Percentiles rank a stretch among this genome's conserved stretches.
phyloP scores from a whole-genome alignment of 2,113 vertebrate species.

The Pedetes capensis region DNA sequence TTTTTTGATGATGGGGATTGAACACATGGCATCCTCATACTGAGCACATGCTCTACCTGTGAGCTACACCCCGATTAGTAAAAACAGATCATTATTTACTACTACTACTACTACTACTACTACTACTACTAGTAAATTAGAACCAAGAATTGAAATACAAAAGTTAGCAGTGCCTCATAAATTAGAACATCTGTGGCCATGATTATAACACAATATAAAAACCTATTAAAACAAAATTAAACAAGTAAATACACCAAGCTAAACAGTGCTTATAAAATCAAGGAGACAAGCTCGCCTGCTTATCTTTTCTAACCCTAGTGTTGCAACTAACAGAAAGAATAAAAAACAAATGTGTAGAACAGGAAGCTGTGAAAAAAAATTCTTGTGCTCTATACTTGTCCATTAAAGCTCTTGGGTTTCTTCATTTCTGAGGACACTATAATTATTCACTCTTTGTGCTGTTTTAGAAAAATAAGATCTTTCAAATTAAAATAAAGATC shows the following conservation, averaged over 20 bases:
- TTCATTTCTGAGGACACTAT: not conserved
- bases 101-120: no score
- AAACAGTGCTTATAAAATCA: not conserved
- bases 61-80: no score
- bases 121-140: no score
- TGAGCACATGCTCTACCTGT: not conserved
- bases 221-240: not conserved
- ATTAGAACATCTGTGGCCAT: not conserved
- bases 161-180: not conserved
- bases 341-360: not conserved
- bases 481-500: slow-evolving; percentile 45
- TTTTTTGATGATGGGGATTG: not conserved
- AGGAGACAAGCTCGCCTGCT: not conserved
- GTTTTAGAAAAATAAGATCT: not conserved
- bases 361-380: not conserved
- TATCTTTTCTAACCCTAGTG: not conserved
- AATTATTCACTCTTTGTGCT: not conserved
- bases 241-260: not conserved
- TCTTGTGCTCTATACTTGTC: not conserved
- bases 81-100: not conserved
- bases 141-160: not conserved
- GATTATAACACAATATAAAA: not conserved
- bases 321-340: not conserved
- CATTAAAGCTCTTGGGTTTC: not conserved
- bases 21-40: not conserved